phyloP scores from a whole-genome alignment of 2,113 vertebrate species.

The Sardina pilchardus region DNA sequence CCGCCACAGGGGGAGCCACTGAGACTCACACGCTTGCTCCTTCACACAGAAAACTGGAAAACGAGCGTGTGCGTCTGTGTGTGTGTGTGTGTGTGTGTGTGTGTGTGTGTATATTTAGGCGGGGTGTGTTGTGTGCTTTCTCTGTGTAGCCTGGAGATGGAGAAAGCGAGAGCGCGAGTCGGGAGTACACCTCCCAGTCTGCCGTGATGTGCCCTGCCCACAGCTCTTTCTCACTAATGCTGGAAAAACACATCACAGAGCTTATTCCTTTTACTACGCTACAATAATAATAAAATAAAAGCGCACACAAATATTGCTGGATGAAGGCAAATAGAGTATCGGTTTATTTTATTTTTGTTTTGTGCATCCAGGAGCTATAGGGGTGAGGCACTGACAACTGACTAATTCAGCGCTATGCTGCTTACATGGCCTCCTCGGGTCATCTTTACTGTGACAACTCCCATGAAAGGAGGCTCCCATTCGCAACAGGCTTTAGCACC shows the following conservation, averaged over 20 bases:
- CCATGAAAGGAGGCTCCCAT: background rate
- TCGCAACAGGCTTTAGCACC: background rate
- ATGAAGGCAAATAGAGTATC: background rate
- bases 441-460: background rate
- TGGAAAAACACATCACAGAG: background rate
- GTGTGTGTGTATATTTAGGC: background rate
- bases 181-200: background rate
- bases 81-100: background rate
- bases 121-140: background rate
- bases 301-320: background rate
- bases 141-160: background rate
- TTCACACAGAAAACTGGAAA: constrained; percentile 34
- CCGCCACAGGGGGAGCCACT: constrained; percentile 63
- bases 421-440: background rate
- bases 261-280: background rate
- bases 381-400: background rate
- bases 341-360: background rate
- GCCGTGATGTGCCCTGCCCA: background rate
- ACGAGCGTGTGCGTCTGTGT: background rate
- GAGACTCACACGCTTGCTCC: constrained; percentile 49
- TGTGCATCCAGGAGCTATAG: background rate
- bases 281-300: background rate
- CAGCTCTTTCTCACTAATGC: background rate
- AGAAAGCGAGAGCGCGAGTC: background rate
- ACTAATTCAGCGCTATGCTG: background rate